phyloP scores from a whole-genome alignment of 2,888 invertebrate genomes.

The Patella pellucida region DNA sequence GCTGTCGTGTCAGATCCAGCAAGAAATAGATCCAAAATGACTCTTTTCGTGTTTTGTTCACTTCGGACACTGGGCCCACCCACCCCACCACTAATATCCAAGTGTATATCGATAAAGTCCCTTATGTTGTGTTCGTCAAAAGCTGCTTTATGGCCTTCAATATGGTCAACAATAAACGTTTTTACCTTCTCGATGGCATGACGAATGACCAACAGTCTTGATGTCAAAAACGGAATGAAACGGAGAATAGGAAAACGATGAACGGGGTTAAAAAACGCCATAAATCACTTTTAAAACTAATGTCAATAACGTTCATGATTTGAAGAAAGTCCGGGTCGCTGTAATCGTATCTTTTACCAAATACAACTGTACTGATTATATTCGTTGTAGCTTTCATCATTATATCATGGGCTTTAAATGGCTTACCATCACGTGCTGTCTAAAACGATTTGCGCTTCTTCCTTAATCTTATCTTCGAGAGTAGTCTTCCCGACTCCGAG shows the following conservation, averaged over 20 bases:
- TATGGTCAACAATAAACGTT: no score
- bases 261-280: constrained; percentile 43
- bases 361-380: constrained; percentile 56
- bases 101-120: no score
- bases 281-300: constrained; percentile 45
- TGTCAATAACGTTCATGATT: constrained; percentile 46
- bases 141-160: no score
- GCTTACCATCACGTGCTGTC: constrained; percentile 17
- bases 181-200: no score
- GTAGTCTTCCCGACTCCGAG: constrained; percentile 55
- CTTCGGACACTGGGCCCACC: no score
- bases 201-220: constrained; percentile 19
- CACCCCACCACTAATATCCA: no score
- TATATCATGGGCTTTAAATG: constrained; percentile 39
- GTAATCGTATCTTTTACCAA: constrained; percentile 55
- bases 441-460: constrained; percentile 43
- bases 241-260: constrained; percentile 53
- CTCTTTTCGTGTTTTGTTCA: no score
- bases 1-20: no score
- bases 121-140: no score
- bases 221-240: constrained; percentile 39
- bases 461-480: constrained; percentile 47
- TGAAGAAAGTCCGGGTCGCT: constrained; percentile 42
- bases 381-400: constrained; percentile 51
- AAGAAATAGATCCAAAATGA: no score